Conservation (phyloP, 2,113 vertebrate species). For the Syngnathoides biaculeatus region DNA sequence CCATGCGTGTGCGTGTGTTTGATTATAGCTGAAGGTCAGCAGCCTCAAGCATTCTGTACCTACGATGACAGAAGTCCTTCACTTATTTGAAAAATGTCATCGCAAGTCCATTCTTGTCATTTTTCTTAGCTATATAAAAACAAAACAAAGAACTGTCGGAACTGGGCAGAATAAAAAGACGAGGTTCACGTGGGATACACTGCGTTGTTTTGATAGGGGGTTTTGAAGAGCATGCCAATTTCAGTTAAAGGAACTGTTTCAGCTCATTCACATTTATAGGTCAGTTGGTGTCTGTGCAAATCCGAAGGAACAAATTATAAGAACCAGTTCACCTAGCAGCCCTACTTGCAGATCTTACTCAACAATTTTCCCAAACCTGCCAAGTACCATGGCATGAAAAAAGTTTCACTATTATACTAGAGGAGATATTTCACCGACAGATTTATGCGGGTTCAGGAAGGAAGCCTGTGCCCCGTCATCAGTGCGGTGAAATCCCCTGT, state of each 20-base stretch:
- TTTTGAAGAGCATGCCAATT: background rate
- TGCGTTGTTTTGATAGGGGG: background rate
- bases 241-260: background rate
- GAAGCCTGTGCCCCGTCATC: constrained; percentile 66
- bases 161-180: constrained; percentile 30
- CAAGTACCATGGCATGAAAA: constrained; percentile 55
- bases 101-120: constrained; percentile 67
- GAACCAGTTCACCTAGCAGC: constrained; percentile 1
- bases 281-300: constrained; percentile 14
- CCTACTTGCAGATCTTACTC: constrained; percentile 17
- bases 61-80: constrained; percentile 62
- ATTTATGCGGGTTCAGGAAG: constrained; percentile 77
- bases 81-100: constrained; percentile 53
- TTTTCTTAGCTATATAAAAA: constrained; percentile 38
- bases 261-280: background rate
- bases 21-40: constrained; percentile 58
- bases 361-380: constrained; percentile 39
- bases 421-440: constrained; percentile 62
- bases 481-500: constrained; percentile 64
- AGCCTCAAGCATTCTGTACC: constrained; percentile 29
- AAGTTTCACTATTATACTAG: constrained; percentile 67
- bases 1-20: constrained; percentile 33
- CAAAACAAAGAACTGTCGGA: constrained; percentile 39
- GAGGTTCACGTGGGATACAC: background rate
- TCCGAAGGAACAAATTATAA: constrained; percentile 7